These are phyloP conservation scores for Mesorhabditis belari DNA, from an alignment of 2,888 invertebrate genomes.

Conservation along the genomic window DNA sequence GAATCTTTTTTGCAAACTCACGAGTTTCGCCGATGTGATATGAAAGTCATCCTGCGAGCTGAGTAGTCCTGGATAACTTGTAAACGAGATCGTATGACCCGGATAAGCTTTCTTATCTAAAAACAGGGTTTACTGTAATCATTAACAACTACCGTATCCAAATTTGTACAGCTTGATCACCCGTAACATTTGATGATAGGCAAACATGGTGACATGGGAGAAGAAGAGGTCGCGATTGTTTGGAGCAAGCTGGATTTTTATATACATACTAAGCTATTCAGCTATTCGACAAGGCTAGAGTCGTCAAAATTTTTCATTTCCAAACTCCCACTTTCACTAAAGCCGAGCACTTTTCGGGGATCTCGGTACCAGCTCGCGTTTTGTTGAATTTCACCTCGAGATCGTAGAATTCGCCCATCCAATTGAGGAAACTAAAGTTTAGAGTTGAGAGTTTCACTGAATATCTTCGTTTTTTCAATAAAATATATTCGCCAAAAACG, in stretches of 20 bases:
- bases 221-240: neutral
- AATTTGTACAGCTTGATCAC: neutral
- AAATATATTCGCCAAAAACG: too few relatives aligned
- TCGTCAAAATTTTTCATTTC: too few relatives aligned
- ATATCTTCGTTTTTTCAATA: too few relatives aligned
- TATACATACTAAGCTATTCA: too few relatives aligned
- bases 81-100: neutral
- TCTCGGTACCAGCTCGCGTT: neutral
- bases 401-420: neutral
- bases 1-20: neutral
- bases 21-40: neutral
- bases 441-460: too few relatives aligned
- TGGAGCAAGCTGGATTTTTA: neutral
- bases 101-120: neutral
- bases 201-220: neutral
- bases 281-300: too few relatives aligned
- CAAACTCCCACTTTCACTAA: too few relatives aligned
- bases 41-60: neutral
- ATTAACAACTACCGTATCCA: neutral
- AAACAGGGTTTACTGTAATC: neutral
- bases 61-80: neutral
- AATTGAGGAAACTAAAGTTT: neutral
- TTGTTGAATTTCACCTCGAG: neutral
- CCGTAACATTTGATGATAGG: neutral
- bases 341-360: neutral